Base-by-base conservation (phyloP, 2,797 vertebrate species). In the Microctenopoma stevenorrisi region DNA sequence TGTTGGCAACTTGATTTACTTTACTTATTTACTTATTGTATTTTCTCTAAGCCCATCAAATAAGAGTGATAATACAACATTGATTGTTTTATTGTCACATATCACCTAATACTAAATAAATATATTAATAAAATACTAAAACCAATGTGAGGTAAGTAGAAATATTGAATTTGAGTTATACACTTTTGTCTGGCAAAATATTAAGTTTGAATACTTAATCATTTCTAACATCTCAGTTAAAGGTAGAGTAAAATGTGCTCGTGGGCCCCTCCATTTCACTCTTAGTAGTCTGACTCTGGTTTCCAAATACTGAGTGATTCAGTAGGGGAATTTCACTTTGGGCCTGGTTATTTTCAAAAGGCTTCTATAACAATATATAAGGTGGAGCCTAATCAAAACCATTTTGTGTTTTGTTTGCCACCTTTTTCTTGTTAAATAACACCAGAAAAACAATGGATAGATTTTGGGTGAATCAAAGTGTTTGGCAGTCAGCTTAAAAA, bases 271-370 rank as follows among this genome's bases (percentile, higher is more conserved):
- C 68, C 78, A 78, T 60, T 79, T 78, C 68, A 85, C 72, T 68
- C 4, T 72, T 83, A 79, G 61, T 75, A 73, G 69, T 70, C 74
- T 69, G 70, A 80, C 65, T 89, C 57, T 73, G 28, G 66, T 74
- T 84, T 88, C 76, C 68, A 87, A 80, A 78, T 40, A 50, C 38
- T 49, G 82, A 69, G 76, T 92, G 85, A 88, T 75, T 82, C 83
- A 81, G 55, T 64, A 14, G 78, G 69, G 78, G 79, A 65, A 76
- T 83, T 87, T 87, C 33, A 66, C 58, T 64, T 55, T 53, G 52
- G 60, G 61, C 37, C 43, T 43, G 52, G 42, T 48, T 59, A 51
- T 74, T 77, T 79, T 75, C 35, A 77, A 78, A 73, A 46, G 40
- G 6, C 18, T 65, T 79, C 75, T 47, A 66, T 60, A 64, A 72